Evolutionary conservation across 2,888 invertebrate species (phyloP).

Genomic region (Beris morrisii): DNA sequence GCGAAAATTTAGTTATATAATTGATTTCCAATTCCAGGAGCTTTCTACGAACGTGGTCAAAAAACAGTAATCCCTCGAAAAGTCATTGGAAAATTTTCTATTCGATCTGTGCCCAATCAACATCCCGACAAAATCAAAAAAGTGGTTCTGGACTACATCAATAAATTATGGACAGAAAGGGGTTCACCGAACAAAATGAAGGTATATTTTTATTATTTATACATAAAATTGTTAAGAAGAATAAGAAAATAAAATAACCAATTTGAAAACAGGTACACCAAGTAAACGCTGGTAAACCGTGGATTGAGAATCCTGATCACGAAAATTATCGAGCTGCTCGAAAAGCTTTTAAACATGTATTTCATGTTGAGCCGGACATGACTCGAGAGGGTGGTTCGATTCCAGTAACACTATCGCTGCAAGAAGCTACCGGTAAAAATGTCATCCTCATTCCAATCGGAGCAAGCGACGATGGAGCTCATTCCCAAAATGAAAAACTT

Average conservation of each 20-base stretch:
- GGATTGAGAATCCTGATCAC: constrained; percentile 92
- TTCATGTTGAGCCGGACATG: constrained; percentile 86
- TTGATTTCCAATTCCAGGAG: constrained; percentile 55
- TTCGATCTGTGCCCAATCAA: constrained; percentile 95
- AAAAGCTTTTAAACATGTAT: constrained; percentile 79
- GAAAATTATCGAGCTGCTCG: constrained; percentile 90
- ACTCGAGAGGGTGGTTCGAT: constrained; percentile 98
- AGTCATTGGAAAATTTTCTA: constrained; percentile 95
- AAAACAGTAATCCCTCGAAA: constrained; percentile 95
- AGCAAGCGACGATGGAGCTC: constrained; percentile 92
- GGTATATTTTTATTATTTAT: no score
- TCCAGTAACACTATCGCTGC: constrained; percentile 92
- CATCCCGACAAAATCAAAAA: constrained; percentile 79
- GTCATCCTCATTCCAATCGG: constrained; percentile 95
- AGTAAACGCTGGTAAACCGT: constrained; percentile 79
- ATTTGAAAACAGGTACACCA: constrained; percentile 47
- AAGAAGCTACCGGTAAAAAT: constrained; percentile 89
- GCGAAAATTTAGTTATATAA: no score
- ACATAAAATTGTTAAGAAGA: background rate
- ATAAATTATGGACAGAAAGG: constrained; percentile 75
- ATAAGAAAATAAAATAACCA: background rate
- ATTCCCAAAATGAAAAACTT: constrained; percentile 98
- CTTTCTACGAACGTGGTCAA: constrained; percentile 88
- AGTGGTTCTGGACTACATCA: constrained; percentile 75
- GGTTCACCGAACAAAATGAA: constrained; percentile 86